phyloP scores from a whole-genome alignment of 2,797 vertebrate species.

The Melanotaenia trifasciata region DNA sequence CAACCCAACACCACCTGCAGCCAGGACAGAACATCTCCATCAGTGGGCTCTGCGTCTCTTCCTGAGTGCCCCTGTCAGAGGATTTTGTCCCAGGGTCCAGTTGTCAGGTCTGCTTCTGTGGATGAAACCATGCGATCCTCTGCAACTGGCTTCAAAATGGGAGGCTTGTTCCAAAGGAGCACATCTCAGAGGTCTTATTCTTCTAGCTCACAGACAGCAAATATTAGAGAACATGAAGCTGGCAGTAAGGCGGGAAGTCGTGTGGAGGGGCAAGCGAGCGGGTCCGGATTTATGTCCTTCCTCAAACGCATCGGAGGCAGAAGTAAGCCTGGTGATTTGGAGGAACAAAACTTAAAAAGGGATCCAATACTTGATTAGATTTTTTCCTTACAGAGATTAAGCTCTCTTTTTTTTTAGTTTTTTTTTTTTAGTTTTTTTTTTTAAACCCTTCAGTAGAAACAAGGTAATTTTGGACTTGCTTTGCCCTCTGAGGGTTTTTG shows the following conservation, averaged over 20 bases:
- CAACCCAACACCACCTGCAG: background rate
- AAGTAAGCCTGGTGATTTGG: constrained; percentile 59
- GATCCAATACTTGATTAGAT: constrained; percentile 40
- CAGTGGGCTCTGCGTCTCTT: constrained; percentile 44
- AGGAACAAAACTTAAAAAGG: constrained; percentile 46
- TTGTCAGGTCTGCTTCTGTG: constrained; percentile 67
- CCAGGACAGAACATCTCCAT: background rate
- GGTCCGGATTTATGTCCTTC: constrained; percentile 78
- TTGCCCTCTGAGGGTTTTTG: constrained; percentile 56
- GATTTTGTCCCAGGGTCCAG: constrained; percentile 18
- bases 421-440: constrained; percentile 12
- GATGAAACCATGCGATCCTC: constrained; percentile 57
- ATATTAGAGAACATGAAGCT: background rate
- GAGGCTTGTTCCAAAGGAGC: constrained; percentile 73
- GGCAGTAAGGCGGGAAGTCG: constrained; percentile 2
- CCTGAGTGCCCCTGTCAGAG: constrained; percentile 46
- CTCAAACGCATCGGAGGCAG: constrained; percentile 79
- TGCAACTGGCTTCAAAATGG: constrained; percentile 55
- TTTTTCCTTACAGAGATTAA: constrained; percentile 8
- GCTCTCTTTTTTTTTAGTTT: background rate
- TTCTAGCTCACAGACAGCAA: constrained; percentile 46
- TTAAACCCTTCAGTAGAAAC: constrained; percentile 38
- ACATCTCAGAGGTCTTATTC: constrained; percentile 57
- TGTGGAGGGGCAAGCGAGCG: constrained; percentile 37
- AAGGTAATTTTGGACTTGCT: constrained; percentile 78